These are phyloP conservation scores for Lepidocyrtoides sp. DNA, from an alignment of 2,888 invertebrate genomes.

Conservation along the genomic window DNA sequence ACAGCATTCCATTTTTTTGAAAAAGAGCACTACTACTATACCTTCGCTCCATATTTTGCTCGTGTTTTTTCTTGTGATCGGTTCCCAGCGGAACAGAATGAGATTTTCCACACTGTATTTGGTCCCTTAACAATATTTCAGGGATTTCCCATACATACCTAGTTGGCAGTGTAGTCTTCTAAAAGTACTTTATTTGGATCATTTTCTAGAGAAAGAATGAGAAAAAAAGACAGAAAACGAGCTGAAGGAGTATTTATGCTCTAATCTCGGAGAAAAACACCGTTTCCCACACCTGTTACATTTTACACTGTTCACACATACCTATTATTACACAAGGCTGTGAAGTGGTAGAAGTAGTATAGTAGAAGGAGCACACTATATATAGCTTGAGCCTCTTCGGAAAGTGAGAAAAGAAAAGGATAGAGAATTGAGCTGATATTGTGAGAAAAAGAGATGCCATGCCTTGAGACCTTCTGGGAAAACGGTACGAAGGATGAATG, in stretches of 20 bases:
- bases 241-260: slow-evolving; percentile 78
- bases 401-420: not conserved
- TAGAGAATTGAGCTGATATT: not conserved
- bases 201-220: not conserved
- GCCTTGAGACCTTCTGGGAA: slow-evolving; percentile 10
- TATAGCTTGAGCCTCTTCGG: too few species aligned
- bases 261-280: slow-evolving; percentile 77
- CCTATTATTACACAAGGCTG: not conserved
- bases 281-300: slow-evolving; percentile 83
- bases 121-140: slow-evolving; percentile 75
- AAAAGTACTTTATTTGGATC: not conserved
- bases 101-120: not conserved
- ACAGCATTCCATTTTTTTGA: not conserved
- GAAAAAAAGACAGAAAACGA: slow-evolving; percentile 64
- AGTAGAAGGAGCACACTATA: not conserved
- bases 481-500: slow-evolving; percentile 46
- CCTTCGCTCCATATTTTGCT: not conserved
- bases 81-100: not conserved
- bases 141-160: slow-evolving; percentile 51
- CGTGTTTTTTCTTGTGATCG: not conserved
- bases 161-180: not conserved
- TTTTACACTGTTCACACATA: slow-evolving; percentile 41
- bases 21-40: too few species aligned
- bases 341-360: not conserved
- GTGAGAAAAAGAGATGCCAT: slow-evolving; percentile 12